Evolutionary conservation across 2,797 vertebrate species (phyloP), one percentile per base, ranked within the genome.

Genomic region (Helarctos malayanus): DNA sequence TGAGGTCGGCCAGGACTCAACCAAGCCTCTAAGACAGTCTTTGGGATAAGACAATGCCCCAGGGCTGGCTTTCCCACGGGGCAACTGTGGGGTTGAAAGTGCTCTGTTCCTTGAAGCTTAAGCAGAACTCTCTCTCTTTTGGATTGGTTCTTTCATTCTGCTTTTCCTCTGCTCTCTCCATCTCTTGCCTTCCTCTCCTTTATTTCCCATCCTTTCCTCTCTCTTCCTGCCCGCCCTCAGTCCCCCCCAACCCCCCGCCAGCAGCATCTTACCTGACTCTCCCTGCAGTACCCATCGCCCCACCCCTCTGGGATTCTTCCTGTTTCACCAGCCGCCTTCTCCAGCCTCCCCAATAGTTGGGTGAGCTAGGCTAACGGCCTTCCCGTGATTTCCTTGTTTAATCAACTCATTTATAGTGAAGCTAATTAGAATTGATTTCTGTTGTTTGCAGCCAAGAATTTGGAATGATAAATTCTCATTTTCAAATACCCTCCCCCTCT

Each of bases 391-490:
- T 96, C 47, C 23, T 80, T 96, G 80, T 82, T 10, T 56, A 92
- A 84, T 96, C 71, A 81, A 92, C 79, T 91, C 25, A 73, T 52
- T 89, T 52, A 45, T 93, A 41, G 61, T 69, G 47, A 95, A 85
- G 49, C 49, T 82, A 80, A 95, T 90, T 89, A 57, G 78, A 97
- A 89, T 85, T 78, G 27, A 41, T 92, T 92, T 95, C 57, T 83
- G 29, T 73, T 81, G 57, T 85, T 91, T 85, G 59, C 49, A 93
- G 61, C 32, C 65, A 79, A 92, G 27, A 96, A n/a, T 91, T 59
- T 63, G 88, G 57, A 95, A 69, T 35, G 79, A 85, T 90, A 35
- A 49, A 61, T 84, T 96, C 85, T 95, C 38, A 68, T 76, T 93
- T 78, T 61, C n/a, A 56, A 91, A 81, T 54, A 56, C 25, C 75